A percentile compares a stretch with the other conserved stretches of the same genome.
Conservation (phyloP, 2,888 invertebrate genomes). For the Formica aserva region DNA sequence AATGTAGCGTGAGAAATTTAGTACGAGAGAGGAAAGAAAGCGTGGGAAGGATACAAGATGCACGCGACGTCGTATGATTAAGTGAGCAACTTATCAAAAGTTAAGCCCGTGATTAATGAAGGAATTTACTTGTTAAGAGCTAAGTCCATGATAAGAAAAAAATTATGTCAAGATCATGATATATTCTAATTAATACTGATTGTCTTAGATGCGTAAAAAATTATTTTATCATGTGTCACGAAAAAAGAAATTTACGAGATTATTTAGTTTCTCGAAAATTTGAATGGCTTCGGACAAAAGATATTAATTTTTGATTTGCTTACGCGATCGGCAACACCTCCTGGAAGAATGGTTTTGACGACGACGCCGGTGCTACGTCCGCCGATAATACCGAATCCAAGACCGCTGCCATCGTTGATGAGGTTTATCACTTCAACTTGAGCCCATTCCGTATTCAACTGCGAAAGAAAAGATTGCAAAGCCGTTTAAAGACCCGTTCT, state of each 20-base stretch:
- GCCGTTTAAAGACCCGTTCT: not conserved
- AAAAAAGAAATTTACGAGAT: not conserved
- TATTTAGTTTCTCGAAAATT: not conserved
- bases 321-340: constrained; percentile 98
- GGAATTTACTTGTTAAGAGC: constrained; percentile 32
- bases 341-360: constrained; percentile 98
- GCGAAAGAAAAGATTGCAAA: constrained; percentile 68
- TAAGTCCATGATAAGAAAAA: constrained; percentile 27
- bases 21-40: not conserved
- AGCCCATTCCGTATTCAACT: constrained; percentile 99
- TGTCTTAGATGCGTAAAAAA: not conserved
- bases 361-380: constrained; percentile 99
- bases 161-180: not conserved
- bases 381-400: constrained; percentile 99
- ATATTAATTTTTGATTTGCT: constrained; percentile 80
- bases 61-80: constrained; percentile 42
- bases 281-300: too few relatives aligned
- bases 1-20: not conserved
- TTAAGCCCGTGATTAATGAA: constrained; percentile 43
- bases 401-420: constrained; percentile 98
- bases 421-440: constrained; percentile 99
- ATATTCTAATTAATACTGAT: not conserved
- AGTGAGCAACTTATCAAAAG: constrained; percentile 36
- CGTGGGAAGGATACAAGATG: not conserved
- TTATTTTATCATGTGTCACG: not conserved